phyloP scores from a whole-genome alignment of 2,113 vertebrate species.

The Tetraodon nigroviridis region DNA sequence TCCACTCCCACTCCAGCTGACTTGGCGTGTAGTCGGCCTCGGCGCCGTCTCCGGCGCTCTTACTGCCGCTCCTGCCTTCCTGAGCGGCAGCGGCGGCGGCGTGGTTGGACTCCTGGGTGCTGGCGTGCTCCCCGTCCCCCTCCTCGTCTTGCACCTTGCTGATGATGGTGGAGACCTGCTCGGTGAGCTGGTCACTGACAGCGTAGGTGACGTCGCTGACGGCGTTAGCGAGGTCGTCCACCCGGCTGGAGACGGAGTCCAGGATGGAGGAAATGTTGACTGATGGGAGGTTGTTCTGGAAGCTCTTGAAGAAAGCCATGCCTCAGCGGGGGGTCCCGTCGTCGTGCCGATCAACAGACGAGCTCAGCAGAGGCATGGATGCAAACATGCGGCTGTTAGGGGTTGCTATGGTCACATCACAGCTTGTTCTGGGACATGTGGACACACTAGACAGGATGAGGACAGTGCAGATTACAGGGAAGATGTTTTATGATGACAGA shows the following conservation, averaged over 20 bases:
- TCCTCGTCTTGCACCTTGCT: conserved; percentile 76
- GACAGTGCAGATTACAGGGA: neutral
- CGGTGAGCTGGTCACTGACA: conserved; percentile 86
- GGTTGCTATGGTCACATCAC: conserved; percentile 9
- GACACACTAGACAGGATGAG: conserved; percentile 2
- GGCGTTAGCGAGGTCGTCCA: conserved; percentile 82
- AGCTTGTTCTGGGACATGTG: conserved; percentile 6
- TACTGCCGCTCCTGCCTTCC: conserved; percentile 32
- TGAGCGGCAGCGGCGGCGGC: neutral
- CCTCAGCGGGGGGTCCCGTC: conserved; percentile 27
- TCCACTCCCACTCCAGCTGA: conserved; percentile 68
- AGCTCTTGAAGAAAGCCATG: conserved; percentile 93
- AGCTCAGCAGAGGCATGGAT: conserved; percentile 55
- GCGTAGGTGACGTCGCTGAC: conserved; percentile 84
- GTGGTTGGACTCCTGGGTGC: conserved; percentile 30
- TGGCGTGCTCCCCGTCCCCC: conserved; percentile 50
- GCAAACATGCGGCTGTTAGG: conserved; percentile 52
- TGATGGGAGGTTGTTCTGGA: conserved; percentile 87
- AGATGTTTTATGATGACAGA: neutral
- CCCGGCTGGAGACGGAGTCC: conserved; percentile 81
- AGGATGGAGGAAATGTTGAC: conserved; percentile 84
- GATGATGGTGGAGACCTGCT: conserved; percentile 86
- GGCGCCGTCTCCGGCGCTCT: conserved; percentile 14
- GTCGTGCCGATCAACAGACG: conserved; percentile 32
- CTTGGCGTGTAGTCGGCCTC: conserved; percentile 22